Base-by-base conservation (phyloP, 2,888 invertebrate genomes). In the Sylvicola cinctus region DNA sequence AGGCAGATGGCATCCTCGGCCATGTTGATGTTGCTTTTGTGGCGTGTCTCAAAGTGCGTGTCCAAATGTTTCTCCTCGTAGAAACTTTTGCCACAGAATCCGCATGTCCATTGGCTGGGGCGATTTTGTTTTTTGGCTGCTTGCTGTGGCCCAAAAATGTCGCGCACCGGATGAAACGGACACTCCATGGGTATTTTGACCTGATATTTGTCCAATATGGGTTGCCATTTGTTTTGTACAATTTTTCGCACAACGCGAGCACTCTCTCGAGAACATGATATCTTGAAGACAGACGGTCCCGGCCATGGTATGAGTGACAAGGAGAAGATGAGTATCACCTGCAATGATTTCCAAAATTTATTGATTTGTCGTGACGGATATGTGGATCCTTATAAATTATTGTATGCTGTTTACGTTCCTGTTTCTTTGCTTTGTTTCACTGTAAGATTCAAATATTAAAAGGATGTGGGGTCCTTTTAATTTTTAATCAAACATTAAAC, bases 1-100 rank as follows among this genome's bases (percentile, higher is more conserved):
- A 90, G 67, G 58, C 91, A 91, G 48, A 90, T 79, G 40, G 85
- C 78, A 58, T 88, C 87, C 60, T 87, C 84, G 36, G 78, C 84
- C 88, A 76, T 77, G 55, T 83, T 84, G 49, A 84, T 75, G 58
- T 76, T 69, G 55, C 72, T 73, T 60, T 73, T 77, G 62, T 87
- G 85, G 49, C 84, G 72, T 61, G 75, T 77, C 64, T 85, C 84
- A 65, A 87, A 85, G 60, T 88, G 88, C 51, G 73, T 65, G 59
- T 87, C 85, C 48, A 87, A 65, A 59, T 75, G 78, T 49, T 75
- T 74, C 58, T 87, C 87, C 55, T 83, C 79, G 61, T 80, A 85
- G 57, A 87, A 85, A 42, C 84, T 83, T 59, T 87, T 84, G 45
- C 87, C 87, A 62, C 88, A 88, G 44, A 84, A 70, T 38, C 81